These are phyloP conservation scores for Agrenia bidenticulata DNA, from an alignment of 2,888 invertebrate genomes.

Conservation along the genomic window DNA sequence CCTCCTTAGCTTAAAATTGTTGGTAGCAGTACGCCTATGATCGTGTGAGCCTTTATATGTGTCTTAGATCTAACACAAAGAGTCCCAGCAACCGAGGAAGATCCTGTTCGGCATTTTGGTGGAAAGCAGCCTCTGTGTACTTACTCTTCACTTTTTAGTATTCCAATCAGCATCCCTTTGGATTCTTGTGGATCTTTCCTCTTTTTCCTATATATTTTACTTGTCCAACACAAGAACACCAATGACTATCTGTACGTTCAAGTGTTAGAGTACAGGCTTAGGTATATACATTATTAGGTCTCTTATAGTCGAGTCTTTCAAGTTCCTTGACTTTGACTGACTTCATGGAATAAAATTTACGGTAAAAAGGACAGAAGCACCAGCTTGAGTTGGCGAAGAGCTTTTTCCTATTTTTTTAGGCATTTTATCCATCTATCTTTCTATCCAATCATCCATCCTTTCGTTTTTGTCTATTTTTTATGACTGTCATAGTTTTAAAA, in stretches of 20 bases:
- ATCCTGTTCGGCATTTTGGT: neutral
- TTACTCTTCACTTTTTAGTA: slow-evolving; percentile 40
- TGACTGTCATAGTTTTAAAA: slow-evolving; percentile 14
- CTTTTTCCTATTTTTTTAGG: too few relatives aligned
- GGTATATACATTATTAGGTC: neutral
- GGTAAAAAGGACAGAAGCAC: neutral
- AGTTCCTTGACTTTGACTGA: slow-evolving; percentile 16
- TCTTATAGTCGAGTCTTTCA: neutral
- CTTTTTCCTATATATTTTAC: slow-evolving; percentile 26
- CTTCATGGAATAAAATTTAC: slow-evolving; percentile 9
- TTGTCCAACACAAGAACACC: neutral
- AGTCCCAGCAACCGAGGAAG: neutral
- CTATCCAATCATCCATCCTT: slow-evolving; percentile 19
- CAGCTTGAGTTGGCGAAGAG: too few relatives aligned
- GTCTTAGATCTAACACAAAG: neutral
- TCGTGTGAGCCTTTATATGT: too few relatives aligned
- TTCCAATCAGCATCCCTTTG: slow-evolving; percentile 42
- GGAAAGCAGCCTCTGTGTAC: slow-evolving; percentile 1
- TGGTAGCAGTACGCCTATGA: too few relatives aligned
- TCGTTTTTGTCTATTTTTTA: slow-evolving; percentile 19
- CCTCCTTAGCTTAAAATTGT: too few relatives aligned
- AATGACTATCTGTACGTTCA: neutral
- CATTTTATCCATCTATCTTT: slow-evolving; percentile 15
- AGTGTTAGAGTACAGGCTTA: neutral
- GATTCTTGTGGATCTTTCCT: slow-evolving; percentile 45